A percentile compares a stretch with the other conserved stretches of the same genome.
Conservation (phyloP, 2,888 invertebrate species). For the Oxytorus armatus region DNA sequence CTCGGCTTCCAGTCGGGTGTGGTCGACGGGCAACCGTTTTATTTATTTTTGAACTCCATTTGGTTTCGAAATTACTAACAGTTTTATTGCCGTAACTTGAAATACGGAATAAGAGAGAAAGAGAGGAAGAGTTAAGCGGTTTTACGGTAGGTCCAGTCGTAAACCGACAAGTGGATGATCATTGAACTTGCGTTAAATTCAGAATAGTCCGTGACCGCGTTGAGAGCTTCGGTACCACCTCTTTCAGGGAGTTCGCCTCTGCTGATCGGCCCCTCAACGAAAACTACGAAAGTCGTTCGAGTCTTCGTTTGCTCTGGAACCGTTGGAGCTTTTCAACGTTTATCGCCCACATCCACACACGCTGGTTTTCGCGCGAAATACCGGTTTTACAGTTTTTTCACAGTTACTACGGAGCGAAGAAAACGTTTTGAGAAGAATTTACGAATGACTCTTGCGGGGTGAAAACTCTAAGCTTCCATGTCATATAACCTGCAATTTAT, state of each 20-base stretch:
- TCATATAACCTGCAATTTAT: conserved; percentile 47
- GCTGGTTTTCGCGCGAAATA: conserved; percentile 51
- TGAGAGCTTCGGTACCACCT: conserved; percentile 39
- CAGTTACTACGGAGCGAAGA: conserved; percentile 8
- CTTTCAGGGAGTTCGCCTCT: conserved; percentile 39
- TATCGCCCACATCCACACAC: conserved; percentile 53
- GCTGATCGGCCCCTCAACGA: conserved; percentile 72
- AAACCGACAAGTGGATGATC: conserved; percentile 78
- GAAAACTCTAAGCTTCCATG: conserved; percentile 21
- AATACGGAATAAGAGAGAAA: conserved; percentile 6
- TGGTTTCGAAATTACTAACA: conserved; percentile 71
- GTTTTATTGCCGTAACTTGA: conserved; percentile 16
- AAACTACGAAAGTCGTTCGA: conserved; percentile 75
- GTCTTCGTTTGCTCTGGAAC: conserved; percentile 54
- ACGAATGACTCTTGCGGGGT: conserved; percentile 34
- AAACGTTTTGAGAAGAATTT: conserved; percentile 44
- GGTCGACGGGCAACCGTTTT: conserved; percentile 42
- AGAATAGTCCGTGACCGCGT: conserved; percentile 58
- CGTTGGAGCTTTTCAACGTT: conserved; percentile 66
- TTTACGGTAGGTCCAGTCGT: conserved; percentile 71
- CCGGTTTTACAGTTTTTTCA: conserved; percentile 73
- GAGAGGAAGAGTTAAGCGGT: conserved; percentile 60
- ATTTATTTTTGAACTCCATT: conserved; percentile 63
- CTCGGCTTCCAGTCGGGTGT: background rate
- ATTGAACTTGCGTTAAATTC: conserved; percentile 76